A percentile compares a stretch with the other conserved stretches of the same genome.
phyloP scores from a whole-genome alignment of 1,140 invertebrate genomes.

The Trichonephila clavata region DNA sequence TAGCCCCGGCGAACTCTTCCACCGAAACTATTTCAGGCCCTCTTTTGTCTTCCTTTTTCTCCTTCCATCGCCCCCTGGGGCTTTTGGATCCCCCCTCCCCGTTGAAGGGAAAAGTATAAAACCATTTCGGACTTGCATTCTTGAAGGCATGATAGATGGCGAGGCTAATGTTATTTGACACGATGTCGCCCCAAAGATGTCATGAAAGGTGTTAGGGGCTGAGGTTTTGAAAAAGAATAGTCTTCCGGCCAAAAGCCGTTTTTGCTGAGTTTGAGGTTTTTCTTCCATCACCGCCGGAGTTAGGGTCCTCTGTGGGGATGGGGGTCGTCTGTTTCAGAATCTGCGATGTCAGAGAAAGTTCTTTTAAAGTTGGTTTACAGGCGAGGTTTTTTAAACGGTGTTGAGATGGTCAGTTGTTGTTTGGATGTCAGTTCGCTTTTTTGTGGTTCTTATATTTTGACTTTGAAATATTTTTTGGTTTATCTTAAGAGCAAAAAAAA shows the following conservation, averaged over 20 bases:
- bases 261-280: constrained; percentile 2
- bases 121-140: neutral
- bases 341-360: neutral
- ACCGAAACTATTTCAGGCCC: neutral
- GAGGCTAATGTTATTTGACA: constrained; percentile 6
- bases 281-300: neutral
- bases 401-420: no score
- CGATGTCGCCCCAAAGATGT: constrained; percentile 4
- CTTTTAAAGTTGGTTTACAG: neutral
- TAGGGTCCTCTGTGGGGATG: neutral
- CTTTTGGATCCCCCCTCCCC: neutral
- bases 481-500: no score
- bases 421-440: no score
- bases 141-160: neutral
- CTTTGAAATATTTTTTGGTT: no score
- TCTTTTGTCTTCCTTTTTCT: neutral
- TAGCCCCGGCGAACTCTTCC: neutral
- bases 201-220: neutral
- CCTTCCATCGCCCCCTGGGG: neutral
- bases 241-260: neutral
- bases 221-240: neutral
- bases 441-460: no score
- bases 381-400: neutral
- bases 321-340: neutral
- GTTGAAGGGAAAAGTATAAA: neutral